Evolutionary conservation across 2,797 vertebrate genomes (phyloP).

Genomic region (Pterois miles): DNA sequence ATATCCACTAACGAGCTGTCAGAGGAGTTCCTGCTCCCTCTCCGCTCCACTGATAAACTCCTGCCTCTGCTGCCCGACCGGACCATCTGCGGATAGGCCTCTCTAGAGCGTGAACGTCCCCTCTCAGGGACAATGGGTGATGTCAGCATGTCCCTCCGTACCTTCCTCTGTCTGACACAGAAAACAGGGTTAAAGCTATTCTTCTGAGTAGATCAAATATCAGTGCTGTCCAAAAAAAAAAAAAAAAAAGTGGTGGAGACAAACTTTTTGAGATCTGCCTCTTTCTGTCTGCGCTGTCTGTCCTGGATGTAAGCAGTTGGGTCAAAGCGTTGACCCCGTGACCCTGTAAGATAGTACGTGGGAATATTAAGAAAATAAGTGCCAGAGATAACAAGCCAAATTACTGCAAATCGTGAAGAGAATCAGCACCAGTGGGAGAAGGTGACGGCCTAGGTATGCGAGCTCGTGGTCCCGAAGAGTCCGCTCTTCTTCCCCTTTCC

Average conservation of each 20-base stretch:
- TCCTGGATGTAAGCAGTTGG: conserved; percentile 93
- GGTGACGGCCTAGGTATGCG: conserved; percentile 83
- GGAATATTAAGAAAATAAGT: neutral
- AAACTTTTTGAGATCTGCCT: conserved; percentile 87
- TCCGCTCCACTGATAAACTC: conserved; percentile 83
- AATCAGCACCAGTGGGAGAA: conserved; percentile 79
- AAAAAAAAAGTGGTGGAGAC: conserved; percentile 27
- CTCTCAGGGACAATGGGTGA: conserved; percentile 78
- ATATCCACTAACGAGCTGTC: conserved; percentile 86
- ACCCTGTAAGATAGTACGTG: conserved; percentile 66
- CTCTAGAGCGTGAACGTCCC: conserved; percentile 85
- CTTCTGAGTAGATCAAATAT: neutral
- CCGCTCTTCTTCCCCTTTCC: conserved; percentile 77
- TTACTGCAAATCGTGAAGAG: neutral
- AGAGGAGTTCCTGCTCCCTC: conserved; percentile 87
- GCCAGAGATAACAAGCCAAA: neutral
- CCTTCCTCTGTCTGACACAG: conserved; percentile 82
- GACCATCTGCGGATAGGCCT: conserved; percentile 63
- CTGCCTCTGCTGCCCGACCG: conserved; percentile 76
- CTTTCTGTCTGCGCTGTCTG: conserved; percentile 86
- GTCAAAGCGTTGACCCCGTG: conserved; percentile 85
- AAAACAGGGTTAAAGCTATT: neutral
- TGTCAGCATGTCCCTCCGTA: conserved; percentile 78
- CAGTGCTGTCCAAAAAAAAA: rapidly evolving
- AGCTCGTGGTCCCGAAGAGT: conserved; percentile 77